These are phyloP conservation scores for Nothoprocta pentlandii DNA, from an alignment of 2,113 vertebrate species.

Conservation along the genomic window DNA sequence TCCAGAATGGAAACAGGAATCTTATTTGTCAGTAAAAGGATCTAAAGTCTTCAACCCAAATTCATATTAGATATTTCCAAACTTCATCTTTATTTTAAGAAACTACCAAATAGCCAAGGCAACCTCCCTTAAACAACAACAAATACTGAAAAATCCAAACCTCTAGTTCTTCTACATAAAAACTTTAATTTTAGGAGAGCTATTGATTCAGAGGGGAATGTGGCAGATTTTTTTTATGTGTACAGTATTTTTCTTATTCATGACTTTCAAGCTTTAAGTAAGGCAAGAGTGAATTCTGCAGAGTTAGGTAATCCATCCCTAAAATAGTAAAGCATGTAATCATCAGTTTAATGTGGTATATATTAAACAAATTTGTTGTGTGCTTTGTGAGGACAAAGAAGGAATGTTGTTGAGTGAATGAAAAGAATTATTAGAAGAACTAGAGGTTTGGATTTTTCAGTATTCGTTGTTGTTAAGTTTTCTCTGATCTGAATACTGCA, in stretches of 20 bases:
- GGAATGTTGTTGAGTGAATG: neutral
- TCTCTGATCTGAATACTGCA: neutral
- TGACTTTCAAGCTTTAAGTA: neutral
- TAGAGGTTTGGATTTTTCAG: rapidly evolving
- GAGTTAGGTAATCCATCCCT: neutral
- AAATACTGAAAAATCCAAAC: neutral
- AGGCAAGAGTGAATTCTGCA: neutral
- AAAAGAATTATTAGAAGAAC: neutral
- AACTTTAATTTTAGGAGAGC: neutral
- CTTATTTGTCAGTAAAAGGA: neutral
- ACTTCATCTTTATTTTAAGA: neutral
- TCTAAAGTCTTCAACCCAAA: neutral
- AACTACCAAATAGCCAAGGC: neutral
- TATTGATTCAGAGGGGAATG: neutral
- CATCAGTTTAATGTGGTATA: rapidly evolving
- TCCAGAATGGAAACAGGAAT: neutral
- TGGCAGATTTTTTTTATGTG: neutral
- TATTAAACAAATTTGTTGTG: neutral
- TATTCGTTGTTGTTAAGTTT: too few relatives aligned
- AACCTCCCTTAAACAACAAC: neutral
- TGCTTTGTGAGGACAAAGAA: neutral
- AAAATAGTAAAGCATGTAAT: neutral
- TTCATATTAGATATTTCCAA: neutral
- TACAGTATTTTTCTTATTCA: neutral
- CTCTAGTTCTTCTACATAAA: neutral